Percentiles rank a stretch among this genome's conserved stretches.
Evolutionary conservation across 2,113 vertebrate genomes (phyloP).

Genomic region (Penelope pileata): DNA sequence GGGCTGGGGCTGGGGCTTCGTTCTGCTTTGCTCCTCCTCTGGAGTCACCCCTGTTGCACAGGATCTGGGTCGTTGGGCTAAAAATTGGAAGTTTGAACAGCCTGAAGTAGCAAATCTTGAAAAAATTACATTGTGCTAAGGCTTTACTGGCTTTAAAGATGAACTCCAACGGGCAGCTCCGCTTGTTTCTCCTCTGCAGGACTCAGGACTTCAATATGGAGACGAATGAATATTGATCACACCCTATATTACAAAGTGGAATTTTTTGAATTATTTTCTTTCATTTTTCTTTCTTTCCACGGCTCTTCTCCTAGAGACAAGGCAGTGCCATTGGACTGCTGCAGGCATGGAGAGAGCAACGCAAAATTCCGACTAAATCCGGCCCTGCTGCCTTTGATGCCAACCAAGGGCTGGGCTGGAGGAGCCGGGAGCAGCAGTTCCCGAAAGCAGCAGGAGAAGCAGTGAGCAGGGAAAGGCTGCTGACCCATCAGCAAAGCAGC

Average conservation of each 20-base stretch:
- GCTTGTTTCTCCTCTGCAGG: background rate
- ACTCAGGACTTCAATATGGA: background rate
- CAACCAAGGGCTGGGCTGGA: background rate
- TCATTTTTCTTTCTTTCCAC: background rate
- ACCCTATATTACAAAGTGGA: fast-evolving
- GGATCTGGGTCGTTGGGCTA: background rate
- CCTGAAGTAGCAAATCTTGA: background rate
- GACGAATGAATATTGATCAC: background rate
- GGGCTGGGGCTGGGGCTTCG: no score
- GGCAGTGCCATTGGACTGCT: background rate
- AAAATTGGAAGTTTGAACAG: background rate
- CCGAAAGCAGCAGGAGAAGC: background rate
- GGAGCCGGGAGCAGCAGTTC: background rate
- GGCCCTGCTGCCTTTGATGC: conserved; percentile 34
- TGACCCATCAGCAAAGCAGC: background rate
- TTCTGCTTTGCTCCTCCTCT: background rate
- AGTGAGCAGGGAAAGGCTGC: background rate
- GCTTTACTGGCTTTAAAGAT: conserved; percentile 20
- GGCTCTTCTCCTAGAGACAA: background rate
- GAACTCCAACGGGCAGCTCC: background rate
- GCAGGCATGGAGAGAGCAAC: background rate
- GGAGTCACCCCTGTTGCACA: background rate
- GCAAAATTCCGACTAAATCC: conserved; percentile 7
- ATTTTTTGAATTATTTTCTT: background rate
- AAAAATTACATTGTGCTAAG: background rate